Evolutionary conservation across 2,888 invertebrate genomes (phyloP), one percentile per base, ranked within the genome.

Genomic region (Graphium colonna): DNA sequence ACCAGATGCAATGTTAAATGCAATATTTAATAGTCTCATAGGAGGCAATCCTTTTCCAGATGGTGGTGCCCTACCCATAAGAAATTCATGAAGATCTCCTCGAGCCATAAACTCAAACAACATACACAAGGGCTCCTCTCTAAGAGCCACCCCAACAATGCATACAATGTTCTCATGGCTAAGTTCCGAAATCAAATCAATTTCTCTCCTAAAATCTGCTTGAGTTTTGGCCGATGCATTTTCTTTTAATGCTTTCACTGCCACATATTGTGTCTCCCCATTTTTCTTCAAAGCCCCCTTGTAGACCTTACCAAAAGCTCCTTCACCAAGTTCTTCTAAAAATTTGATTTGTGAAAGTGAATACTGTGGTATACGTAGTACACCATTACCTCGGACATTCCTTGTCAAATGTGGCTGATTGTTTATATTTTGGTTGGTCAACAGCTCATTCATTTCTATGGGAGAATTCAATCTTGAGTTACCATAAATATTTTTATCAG

Each of bases 61-160:
- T 52, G 94, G 94, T 0, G 98, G 98, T 0, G 98, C 97, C 71
- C 98, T 95, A 1, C 94, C 92, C 71, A 97, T 95, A 16, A 99
- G 90, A 83, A 97, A 98, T 80, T 99, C 98, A 75, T 99, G 98
- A 49, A 99, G 91, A 81, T 99, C 98, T 0, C 99, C 98, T 79
- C 97, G 94, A 0, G 96, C 95, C 98, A 99, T 98, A 75, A 97
- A 98, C 79, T 99, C 99, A 83, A 99, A 99, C 16, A 99, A 87
- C 97, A 98, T 98, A 73, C 97, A 97, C 77, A 96, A 92, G 0
- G 98, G 97, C 71, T 97, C 95, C 67, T 96, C 95, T 67, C 95
- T 95, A 57, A 96, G 91, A 53, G 97, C 95, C 7, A 98, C 97
- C 0, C 98, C 98, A 55, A 99, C 91, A 63, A 99, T 93, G 79